Base-by-base conservation (phyloP, 2,113 vertebrate genomes). In the Lamprologus sp. region DNA sequence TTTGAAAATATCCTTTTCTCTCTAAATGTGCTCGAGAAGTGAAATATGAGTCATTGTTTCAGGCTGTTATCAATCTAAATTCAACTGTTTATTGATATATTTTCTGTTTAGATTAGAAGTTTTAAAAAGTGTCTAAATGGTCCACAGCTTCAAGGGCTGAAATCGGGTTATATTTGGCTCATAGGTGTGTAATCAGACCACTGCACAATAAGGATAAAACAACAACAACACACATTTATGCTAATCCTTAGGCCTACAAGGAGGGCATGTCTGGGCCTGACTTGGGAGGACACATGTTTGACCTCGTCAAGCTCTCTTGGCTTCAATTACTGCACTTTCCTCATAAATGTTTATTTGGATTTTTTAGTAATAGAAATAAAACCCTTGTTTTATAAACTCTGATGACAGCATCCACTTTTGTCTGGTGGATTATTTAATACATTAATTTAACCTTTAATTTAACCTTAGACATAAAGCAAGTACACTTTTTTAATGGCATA, bases 11-110 rank as follows among this genome's bases (percentile, higher is more conserved):
- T 68, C 12, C 12, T 70, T 0, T 45, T 73, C 8, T 26, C 13
- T 45, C 37, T 73, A 10, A 73, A 45, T 7, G 68, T 45, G 21
- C 35, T 45, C 1, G 8, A 73, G 21, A 45, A 26, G 21, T 73
- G 68, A 73, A 73, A 73, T 23, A 9, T 70, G 37, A 26, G 3
- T n/a, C n/a, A 23, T 26, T 73, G 65, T 73, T 45, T 70, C 35
- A 23, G 65, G n/a, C n/a, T 42, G 35, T 70, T 70, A 70, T 70
- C 35, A 70, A 15, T 14, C 2, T 45, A 45, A 45, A 2, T 73
- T 73, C 1, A 26, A 0, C 37, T 40, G 37, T 6, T 70, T 11
- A 70, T 40, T 0, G 3, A 3, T 42, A 23, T 5, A 23, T 42
- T 70, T 70, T 70, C n/a, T 40, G n/a, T 70, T 70, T 9, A 70